These are phyloP conservation scores for Rhabdophis nuchalis DNA, from an alignment of 2,797 vertebrate genomes.

Conservation along the genomic window DNA sequence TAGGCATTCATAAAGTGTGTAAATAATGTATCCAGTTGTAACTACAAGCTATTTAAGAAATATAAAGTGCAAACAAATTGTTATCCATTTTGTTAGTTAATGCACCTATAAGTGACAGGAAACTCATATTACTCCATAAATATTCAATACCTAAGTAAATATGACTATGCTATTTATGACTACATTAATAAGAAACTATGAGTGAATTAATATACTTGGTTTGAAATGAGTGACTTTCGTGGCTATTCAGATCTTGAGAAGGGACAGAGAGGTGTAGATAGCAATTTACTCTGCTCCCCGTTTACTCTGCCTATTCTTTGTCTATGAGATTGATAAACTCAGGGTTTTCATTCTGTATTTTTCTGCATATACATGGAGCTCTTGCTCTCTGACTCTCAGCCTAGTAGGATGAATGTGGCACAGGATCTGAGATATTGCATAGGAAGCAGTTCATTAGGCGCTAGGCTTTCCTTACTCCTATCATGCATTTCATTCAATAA, in stretches of 20 bases:
- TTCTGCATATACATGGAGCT: neutral
- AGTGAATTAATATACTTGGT: neutral
- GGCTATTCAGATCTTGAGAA: neutral
- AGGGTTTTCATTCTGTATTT: neutral
- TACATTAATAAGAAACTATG: neutral
- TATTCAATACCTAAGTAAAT: neutral
- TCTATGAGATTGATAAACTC: neutral
- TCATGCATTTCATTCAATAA: neutral
- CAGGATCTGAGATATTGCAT: neutral
- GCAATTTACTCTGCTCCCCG: neutral
- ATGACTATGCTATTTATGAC: neutral
- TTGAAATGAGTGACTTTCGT: neutral
- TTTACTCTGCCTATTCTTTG: neutral
- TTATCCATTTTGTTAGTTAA: neutral
- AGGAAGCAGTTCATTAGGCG: neutral
- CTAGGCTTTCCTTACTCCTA: neutral
- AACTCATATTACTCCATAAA: rapidly evolving
- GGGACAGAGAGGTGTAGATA: neutral
- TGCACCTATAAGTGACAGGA: neutral
- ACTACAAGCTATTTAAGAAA: neutral
- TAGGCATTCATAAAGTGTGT: neutral
- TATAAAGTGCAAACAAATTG: neutral
- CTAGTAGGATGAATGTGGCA: neutral
- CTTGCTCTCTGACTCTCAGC: neutral
- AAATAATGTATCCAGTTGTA: neutral